Evolutionary conservation across 2,888 invertebrate species (phyloP).

Genomic region (Platycheirus albimanus): DNA sequence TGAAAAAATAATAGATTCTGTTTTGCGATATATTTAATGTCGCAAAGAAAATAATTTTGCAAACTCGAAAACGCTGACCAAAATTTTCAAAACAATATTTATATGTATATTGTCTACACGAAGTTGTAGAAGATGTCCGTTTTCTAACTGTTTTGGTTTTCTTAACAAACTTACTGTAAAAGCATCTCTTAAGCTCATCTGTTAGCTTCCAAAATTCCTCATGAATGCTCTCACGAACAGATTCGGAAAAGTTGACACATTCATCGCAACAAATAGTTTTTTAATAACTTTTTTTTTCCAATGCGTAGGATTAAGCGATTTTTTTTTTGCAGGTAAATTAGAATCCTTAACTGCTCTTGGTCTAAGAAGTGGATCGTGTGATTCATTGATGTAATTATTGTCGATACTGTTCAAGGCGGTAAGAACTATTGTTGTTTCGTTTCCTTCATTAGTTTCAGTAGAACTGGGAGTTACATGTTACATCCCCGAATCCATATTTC

Average conservation of each 20-base stretch:
- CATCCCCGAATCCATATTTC: constrained; percentile 5
- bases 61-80: constrained; percentile 4
- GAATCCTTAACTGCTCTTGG: too few species aligned
- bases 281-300: constrained; percentile 9
- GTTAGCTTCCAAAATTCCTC: constrained; percentile 5
- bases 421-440: too few species aligned
- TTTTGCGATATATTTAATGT: not conserved
- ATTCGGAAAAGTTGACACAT: constrained; percentile 9
- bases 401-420: too few species aligned
- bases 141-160: constrained; percentile 7
- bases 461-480: too few species aligned
- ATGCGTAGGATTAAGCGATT: too few species aligned
- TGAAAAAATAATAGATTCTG: constrained; percentile 11
- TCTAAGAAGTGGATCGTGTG: too few species aligned
- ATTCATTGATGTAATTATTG: too few species aligned
- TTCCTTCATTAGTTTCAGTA: too few species aligned
- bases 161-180: constrained; percentile 9
- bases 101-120: not conserved
- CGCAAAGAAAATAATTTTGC: constrained; percentile 6
- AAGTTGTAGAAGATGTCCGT: constrained; percentile 19
- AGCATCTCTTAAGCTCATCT: constrained; percentile 12
- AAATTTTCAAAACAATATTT: constrained; percentile 1
- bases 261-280: constrained; percentile 8
- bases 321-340: too few species aligned
- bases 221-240: constrained; percentile 1